Base-by-base conservation (phyloP, 2,113 vertebrate genomes). In the Pomatorhinus ruficollis region DNA sequence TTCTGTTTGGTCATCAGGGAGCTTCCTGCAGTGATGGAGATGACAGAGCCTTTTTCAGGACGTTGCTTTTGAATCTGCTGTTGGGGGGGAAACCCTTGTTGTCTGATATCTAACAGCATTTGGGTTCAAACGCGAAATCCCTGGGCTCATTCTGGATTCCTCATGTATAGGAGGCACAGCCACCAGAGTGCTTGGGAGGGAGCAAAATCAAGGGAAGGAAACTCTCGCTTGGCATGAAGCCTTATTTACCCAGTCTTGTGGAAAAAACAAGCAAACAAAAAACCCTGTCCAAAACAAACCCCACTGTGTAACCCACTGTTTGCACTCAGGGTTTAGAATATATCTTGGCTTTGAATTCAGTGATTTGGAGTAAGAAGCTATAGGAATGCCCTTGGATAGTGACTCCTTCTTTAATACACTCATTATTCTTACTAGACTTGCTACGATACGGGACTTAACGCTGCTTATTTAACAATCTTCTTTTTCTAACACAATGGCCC, bases 211-310 rank as follows among this genome's bases (percentile, higher is more conserved):
- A 89, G 57, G 80, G 61, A 87, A 90, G 22, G 31, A 84, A 76
- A 78, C 39, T 74, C 64, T 92, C 39, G 6, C 57, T 94, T 94
- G 90, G 92, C 76, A 42, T 53, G 72, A 84, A 71, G 64, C 70
- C 83, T 83, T 93, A 77, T 81, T 90, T 93, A 89, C 15, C 30
- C 69, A 78, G 83, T 89, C 93, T 96, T 1, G 15, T 90, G 90
- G 89, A 95, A 94, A 77, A 97, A 96, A 94, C 47, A 88, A 75
- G 87, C 72, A 86, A 89, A 95, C 60, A 91, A 96, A 94, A 92
- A 89, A 15, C 63, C 72, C 66, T 65, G 65, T 76, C 72, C 88
- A 89, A 84, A 93, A 75, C 88, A 95, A 90, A 42, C 23, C 64
- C 52, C 69, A 90, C 85, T 79, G 60, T 61, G 69, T 92, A 79